Percentiles rank a stretch among this genome's conserved stretches.
These are phyloP conservation scores for Pseudolycoriella hygida DNA, from an alignment of 2,888 invertebrate species.

Conservation along the genomic window DNA sequence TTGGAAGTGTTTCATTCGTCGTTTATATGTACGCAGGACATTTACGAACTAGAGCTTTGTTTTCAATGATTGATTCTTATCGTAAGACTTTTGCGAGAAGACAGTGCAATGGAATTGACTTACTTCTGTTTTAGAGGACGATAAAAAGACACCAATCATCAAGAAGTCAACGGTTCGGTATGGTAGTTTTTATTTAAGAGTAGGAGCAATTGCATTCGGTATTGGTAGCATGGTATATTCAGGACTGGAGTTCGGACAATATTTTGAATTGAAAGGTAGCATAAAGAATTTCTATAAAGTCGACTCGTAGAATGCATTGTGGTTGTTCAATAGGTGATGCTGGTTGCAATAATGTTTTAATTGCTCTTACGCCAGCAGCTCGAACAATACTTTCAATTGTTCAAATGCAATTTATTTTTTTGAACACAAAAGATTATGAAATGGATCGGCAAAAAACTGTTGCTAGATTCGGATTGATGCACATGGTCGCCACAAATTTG, in stretches of 20 bases:
- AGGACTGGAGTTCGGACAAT: constrained; percentile 44
- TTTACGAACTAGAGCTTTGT: constrained; percentile 37
- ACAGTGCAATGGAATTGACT: neutral
- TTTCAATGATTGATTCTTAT: constrained; percentile 28
- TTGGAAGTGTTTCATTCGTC: constrained; percentile 51
- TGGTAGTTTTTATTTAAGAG: constrained; percentile 62
- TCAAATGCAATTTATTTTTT: constrained; percentile 78
- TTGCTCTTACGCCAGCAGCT: constrained; percentile 53
- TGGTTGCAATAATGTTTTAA: constrained; percentile 36
- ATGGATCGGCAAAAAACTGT: constrained; percentile 40
- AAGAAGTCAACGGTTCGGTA: constrained; percentile 30
- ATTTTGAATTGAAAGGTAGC: constrained; percentile 41
- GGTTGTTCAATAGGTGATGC: constrained; percentile 21
- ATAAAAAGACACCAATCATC: constrained; percentile 2
- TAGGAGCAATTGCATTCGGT: constrained; percentile 46
- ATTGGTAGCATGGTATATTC: constrained; percentile 47
- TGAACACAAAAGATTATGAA: constrained; percentile 52
- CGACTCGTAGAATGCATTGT: neutral
- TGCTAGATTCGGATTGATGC: constrained; percentile 73
- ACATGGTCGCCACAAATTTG: constrained; percentile 73
- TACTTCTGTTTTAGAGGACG: neutral
- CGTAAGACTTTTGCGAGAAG: constrained; percentile 4
- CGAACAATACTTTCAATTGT: constrained; percentile 62
- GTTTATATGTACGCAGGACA: constrained; percentile 44
- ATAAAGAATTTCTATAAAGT: neutral